These are phyloP conservation scores for Drosophila miranda DNA, from an alignment of 1,140 invertebrate species.

Conservation along the genomic window DNA sequence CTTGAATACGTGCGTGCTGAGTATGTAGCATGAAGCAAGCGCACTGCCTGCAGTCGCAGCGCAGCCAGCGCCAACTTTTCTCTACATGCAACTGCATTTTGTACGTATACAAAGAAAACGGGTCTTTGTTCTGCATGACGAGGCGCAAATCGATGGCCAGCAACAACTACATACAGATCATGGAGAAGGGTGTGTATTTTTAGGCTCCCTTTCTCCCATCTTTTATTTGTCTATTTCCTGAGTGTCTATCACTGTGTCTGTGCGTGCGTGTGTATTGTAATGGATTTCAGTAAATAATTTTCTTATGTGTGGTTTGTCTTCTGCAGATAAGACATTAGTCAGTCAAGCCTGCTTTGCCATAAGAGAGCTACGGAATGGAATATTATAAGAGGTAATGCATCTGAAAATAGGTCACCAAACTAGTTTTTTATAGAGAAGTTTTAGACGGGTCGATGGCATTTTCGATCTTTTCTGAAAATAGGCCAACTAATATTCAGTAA, in stretches of 20 bases:
- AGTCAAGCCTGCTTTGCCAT: background rate
- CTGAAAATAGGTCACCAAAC: slow-evolving; percentile 8
- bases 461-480: too few species aligned
- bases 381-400: slow-evolving; percentile 5
- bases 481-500: too few species aligned
- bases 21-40: slow-evolving; percentile 1
- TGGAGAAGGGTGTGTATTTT: slow-evolving; percentile 70
- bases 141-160: slow-evolving; percentile 38
- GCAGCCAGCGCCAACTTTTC: slow-evolving; percentile 67
- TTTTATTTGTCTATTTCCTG: slow-evolving; percentile 20
- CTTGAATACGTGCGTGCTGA: slow-evolving; percentile 27
- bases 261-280: slow-evolving; percentile 4
- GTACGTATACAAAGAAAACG: slow-evolving; percentile 72
- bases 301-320: slow-evolving; percentile 13
- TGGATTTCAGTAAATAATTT: slow-evolving; percentile 24
- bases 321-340: slow-evolving; percentile 25
- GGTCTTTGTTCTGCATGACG: slow-evolving; percentile 61
- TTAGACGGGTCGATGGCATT: background rate
- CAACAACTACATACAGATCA: slow-evolving; percentile 17
- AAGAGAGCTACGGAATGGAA: background rate
- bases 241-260: slow-evolving; percentile 15
- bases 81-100: slow-evolving; percentile 63
- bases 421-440: background rate
- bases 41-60: slow-evolving; percentile 25
- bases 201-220: slow-evolving; percentile 20